Evolutionary conservation across 2,797 vertebrate species (phyloP).

Genomic region (Brotula barbata): DNA sequence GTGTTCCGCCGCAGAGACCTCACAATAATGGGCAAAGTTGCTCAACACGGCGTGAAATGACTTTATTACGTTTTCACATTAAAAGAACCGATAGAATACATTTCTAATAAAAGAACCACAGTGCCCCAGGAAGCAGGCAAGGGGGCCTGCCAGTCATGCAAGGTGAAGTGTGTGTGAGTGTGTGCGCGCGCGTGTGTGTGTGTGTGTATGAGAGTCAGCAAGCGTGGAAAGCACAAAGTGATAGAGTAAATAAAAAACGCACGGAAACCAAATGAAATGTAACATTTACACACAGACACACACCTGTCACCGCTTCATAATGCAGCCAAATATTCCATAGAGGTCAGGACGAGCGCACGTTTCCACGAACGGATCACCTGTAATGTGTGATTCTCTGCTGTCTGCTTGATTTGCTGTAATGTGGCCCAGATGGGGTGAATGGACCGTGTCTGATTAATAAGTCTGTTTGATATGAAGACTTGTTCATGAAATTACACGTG

Average conservation of each 20-base stretch:
- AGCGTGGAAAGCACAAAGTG: conserved; percentile 34
- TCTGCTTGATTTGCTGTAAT: too few species aligned
- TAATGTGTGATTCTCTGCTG: conserved; percentile 23
- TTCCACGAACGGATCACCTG: conserved; percentile 32
- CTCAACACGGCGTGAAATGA: conserved; percentile 84
- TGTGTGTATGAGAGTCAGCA: conserved; percentile 8
- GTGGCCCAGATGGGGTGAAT: too few species aligned
- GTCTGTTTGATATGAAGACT: too few species aligned
- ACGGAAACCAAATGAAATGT: conserved; percentile 61
- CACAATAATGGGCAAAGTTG: conserved; percentile 80
- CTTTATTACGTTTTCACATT: conserved; percentile 84
- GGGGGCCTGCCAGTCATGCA: conserved; percentile 72
- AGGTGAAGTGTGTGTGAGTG: conserved; percentile 44
- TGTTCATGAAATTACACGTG: too few species aligned
- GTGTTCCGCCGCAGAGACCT: conserved; percentile 64
- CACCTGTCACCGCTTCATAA: conserved; percentile 1
- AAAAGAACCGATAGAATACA: conserved; percentile 81
- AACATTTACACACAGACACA: conserved; percentile 20
- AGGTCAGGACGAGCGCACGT: conserved; percentile 18
- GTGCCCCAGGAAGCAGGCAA: conserved; percentile 69
- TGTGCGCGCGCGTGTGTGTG: conserved; percentile 23
- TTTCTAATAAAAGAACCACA: conserved; percentile 77
- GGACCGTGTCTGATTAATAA: too few species aligned
- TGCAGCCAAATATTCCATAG: conserved; percentile 34
- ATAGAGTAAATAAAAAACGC: conserved; percentile 62